phyloP scores from a whole-genome alignment of 2,113 vertebrate genomes.

The Thunnus thynnus region DNA sequence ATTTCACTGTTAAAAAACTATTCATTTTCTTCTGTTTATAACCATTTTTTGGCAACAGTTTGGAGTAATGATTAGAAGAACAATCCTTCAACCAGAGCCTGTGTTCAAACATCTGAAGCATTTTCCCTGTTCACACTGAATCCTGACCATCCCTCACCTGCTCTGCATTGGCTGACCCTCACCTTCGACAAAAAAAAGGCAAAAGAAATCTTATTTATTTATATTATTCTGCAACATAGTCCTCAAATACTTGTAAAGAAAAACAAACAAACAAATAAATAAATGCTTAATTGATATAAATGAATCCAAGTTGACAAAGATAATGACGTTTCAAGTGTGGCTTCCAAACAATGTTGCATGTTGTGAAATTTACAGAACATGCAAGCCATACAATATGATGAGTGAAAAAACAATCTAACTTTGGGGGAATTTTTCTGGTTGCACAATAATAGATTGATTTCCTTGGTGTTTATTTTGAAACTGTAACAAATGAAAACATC shows the following conservation, averaged over 20 bases:
- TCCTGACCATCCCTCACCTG: no score
- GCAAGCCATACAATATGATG: slow-evolving; percentile 11
- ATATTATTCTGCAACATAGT: not conserved
- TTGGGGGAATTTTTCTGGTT: not conserved
- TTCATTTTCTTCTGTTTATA: no score
- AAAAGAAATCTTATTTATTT: not conserved
- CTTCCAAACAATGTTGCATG: not conserved
- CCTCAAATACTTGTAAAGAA: no score
- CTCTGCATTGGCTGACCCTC: not conserved
- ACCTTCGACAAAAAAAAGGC: not conserved
- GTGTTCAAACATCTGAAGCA: no score
- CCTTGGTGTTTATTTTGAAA: not conserved
- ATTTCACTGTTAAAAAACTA: no score
- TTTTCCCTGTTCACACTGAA: no score
- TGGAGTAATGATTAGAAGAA: no score
- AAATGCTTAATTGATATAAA: not conserved
- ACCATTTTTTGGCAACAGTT: no score
- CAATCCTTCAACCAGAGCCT: no score
- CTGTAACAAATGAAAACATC: not conserved
- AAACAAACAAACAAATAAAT: no score
- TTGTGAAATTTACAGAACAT: slow-evolving; percentile 48
- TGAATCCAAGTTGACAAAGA: not conserved
- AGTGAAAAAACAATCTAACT: not conserved
- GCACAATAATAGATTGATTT: not conserved
- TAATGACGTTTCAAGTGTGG: slow-evolving; percentile 13